Percentiles rank a stretch among this genome's conserved stretches.
Evolutionary conservation across 2,888 invertebrate species (phyloP).

Genomic region (Leptinotarsa haldemani): DNA sequence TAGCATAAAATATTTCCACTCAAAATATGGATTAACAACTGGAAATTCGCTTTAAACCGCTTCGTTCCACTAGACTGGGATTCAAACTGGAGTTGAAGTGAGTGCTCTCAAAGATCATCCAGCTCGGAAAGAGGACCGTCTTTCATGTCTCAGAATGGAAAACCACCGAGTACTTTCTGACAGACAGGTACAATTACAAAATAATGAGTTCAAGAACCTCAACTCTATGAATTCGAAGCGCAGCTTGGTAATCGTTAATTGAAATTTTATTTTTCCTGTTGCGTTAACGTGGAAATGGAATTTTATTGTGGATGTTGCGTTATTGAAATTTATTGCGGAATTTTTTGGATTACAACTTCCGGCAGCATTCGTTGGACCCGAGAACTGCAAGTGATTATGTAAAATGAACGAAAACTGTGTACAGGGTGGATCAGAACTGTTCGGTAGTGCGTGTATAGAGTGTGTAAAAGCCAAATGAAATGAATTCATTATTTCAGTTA

Average conservation of each 20-base stretch:
- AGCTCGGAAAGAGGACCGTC: neutral
- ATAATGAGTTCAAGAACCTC: neutral
- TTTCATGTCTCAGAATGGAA: neutral
- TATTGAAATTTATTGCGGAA: neutral
- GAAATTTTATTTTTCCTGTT: neutral
- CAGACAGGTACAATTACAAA: neutral
- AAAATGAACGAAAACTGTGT: no score
- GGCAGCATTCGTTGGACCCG: no score
- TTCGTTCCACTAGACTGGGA: slow-evolving; percentile 1
- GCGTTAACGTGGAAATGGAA: neutral
- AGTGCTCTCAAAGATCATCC: slow-evolving; percentile 1
- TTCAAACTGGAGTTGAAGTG: neutral
- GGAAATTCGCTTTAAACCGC: neutral
- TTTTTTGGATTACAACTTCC: no score
- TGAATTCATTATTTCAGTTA: no score
- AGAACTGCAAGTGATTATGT: no score
- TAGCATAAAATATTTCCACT: neutral
- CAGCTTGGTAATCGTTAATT: neutral
- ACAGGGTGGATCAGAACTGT: no score
- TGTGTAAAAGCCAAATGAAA: no score
- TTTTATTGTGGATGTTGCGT: neutral
- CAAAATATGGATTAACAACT: neutral
- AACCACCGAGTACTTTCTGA: neutral
- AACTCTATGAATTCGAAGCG: neutral
- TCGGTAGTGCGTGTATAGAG: no score